phyloP scores from a whole-genome alignment of 2,888 invertebrate species.

The Melinaea menophilus region DNA sequence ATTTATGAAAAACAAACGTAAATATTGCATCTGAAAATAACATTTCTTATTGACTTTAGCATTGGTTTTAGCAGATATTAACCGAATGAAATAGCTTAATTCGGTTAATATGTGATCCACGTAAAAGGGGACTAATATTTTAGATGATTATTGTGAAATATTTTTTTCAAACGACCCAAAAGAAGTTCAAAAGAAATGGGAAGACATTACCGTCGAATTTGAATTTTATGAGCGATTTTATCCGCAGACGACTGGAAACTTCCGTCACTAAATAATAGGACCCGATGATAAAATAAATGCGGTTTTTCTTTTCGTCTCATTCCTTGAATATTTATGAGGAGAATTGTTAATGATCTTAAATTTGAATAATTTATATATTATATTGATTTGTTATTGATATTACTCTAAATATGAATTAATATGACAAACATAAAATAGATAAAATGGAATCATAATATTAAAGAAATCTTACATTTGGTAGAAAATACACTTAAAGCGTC shows the following conservation, averaged over 20 bases:
- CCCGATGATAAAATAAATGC: constrained; percentile 52
- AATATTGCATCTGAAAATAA: too few relatives aligned
- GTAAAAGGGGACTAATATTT: not conserved
- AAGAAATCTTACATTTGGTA: not conserved
- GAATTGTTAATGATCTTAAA: constrained; percentile 1
- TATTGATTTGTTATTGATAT: not conserved
- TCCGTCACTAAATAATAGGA: constrained; percentile 54
- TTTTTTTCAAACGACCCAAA: constrained; percentile 1
- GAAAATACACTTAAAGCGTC: not conserved
- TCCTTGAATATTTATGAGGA: constrained; percentile 1
- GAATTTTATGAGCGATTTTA: constrained; percentile 51
- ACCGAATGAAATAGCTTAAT: too few relatives aligned
- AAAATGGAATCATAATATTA: not conserved
- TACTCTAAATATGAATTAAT: not conserved
- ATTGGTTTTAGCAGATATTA: too few relatives aligned
- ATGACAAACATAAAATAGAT: not conserved
- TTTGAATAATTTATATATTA: not conserved
- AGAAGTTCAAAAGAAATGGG: constrained; percentile 26
- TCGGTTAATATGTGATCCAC: not conserved
- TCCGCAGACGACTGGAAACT: constrained; percentile 38
- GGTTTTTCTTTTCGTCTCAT: not conserved
- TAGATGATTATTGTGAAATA: not conserved
- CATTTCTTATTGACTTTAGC: not conserved
- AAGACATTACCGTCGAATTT: constrained; percentile 43
- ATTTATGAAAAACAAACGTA: too few relatives aligned